Conservation (phyloP, 2,888 invertebrate genomes). For the Myopa testacea region DNA sequence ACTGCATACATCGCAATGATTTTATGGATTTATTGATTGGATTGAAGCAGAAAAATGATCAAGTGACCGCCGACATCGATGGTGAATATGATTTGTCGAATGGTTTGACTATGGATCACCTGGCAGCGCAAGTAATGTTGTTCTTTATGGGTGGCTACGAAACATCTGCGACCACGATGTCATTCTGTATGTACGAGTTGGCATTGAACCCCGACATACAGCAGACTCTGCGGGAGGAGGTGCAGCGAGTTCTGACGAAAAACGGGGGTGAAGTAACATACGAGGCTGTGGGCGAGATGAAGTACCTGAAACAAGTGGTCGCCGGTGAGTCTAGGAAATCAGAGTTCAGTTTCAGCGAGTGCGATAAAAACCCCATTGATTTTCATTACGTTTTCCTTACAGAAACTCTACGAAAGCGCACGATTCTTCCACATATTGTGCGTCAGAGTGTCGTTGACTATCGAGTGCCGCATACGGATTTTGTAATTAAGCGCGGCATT, state of each 20-base stretch:
- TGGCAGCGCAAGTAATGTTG: constrained; percentile 70
- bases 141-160: constrained; percentile 73
- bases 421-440: constrained; percentile 63
- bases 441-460: constrained; percentile 57
- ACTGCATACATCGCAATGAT: constrained; percentile 69
- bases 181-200: constrained; percentile 70
- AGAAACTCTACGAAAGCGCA: constrained; percentile 70
- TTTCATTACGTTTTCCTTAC: constrained; percentile 13
- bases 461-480: constrained; percentile 49
- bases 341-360: not conserved
- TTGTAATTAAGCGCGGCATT: constrained; percentile 31
- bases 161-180: constrained; percentile 70
- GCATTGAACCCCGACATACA: constrained; percentile 69
- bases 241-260: constrained; percentile 60
- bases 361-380: not conserved
- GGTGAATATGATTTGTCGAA: constrained; percentile 52
- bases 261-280: constrained; percentile 67
- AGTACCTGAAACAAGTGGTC: constrained; percentile 69
- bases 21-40: constrained; percentile 72
- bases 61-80: not conserved
- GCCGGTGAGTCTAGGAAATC: constrained; percentile 57
- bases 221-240: constrained; percentile 67
- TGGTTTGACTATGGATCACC: constrained; percentile 64
- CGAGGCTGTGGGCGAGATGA: constrained; percentile 69
- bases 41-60: constrained; percentile 64